A percentile compares a stretch with the other conserved stretches of the same genome.
Conservation (phyloP, 1,140 invertebrate genomes). For the Drosophila pandora region DNA sequence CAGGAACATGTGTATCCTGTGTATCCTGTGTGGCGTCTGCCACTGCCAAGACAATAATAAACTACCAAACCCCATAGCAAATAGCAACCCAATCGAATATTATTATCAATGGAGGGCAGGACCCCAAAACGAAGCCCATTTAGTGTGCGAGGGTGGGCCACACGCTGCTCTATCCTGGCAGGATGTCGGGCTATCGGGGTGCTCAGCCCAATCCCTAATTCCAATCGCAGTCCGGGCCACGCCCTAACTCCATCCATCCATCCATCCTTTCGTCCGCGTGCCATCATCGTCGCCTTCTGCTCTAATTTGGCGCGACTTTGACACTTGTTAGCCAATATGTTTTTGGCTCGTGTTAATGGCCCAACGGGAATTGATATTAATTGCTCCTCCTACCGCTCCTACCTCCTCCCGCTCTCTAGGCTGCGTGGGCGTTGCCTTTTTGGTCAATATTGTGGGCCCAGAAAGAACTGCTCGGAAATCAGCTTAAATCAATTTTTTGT, state of each 20-base stretch:
- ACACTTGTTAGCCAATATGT: constrained; percentile 81
- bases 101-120: constrained; percentile 70
- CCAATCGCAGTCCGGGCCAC: constrained; percentile 48
- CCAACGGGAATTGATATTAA: constrained; percentile 79
- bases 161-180: constrained; percentile 67
- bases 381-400: constrained; percentile 49
- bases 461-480: constrained; percentile 56
- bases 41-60: constrained; percentile 71
- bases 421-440: constrained; percentile 45
- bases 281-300: constrained; percentile 63
- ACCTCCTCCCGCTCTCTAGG: neutral
- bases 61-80: constrained; percentile 76
- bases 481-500: constrained; percentile 72
- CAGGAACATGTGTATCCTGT: constrained; percentile 50
- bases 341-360: constrained; percentile 75
- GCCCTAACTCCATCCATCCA: constrained; percentile 1
- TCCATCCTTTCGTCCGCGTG: constrained; percentile 30
- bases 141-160: constrained; percentile 53
- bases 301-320: constrained; percentile 80
- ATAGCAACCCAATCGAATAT: constrained; percentile 80
- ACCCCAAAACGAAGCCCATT: constrained; percentile 64
- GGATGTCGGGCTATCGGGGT: constrained; percentile 45
- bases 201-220: constrained; percentile 30
- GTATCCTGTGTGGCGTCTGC: constrained; percentile 21
- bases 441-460: constrained; percentile 42